A percentile compares a stretch with the other conserved stretches of the same genome.
Conservation (phyloP, 2,797 vertebrate species). For the Perodicticus potto region DNA sequence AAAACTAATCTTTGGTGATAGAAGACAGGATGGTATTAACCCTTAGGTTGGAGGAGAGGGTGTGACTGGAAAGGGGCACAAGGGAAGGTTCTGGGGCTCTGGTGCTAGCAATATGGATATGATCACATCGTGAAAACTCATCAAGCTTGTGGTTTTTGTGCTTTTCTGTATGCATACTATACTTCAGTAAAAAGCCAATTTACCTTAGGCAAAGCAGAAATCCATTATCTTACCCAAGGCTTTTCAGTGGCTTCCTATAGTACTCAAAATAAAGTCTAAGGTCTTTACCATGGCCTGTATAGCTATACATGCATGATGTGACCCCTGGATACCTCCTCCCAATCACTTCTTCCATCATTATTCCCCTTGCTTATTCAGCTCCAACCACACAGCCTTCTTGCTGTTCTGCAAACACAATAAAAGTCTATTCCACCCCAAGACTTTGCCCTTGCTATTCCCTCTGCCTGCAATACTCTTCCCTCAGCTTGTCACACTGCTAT, state of each 20-base stretch:
- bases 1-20: conserved; percentile 43
- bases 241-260: conserved; percentile 10
- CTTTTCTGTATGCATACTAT: not conserved
- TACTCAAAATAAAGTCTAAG: not conserved
- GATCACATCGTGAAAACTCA: not conserved
- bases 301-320: not conserved
- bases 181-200: not conserved
- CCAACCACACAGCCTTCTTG: not conserved
- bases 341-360: not conserved
- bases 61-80: not conserved
- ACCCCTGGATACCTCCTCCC: not conserved
- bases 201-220: conserved; percentile 4
- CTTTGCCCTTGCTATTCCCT: conserved; percentile 2
- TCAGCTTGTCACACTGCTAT: conserved; percentile 15
- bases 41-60: not conserved
- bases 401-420: conserved; percentile 31
- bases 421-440: not conserved
- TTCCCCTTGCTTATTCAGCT: conserved; percentile 5
- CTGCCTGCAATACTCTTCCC: not conserved
- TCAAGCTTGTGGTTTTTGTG: conserved; percentile 8
- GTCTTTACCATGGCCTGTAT: not conserved
- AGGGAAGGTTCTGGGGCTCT: not conserved
- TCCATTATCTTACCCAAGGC: not conserved
- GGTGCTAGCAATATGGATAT: not conserved
- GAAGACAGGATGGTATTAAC: conserved; percentile 26